These are phyloP conservation scores for Carapus acus DNA, from an alignment of 2,797 vertebrate genomes.

Conservation along the genomic window DNA sequence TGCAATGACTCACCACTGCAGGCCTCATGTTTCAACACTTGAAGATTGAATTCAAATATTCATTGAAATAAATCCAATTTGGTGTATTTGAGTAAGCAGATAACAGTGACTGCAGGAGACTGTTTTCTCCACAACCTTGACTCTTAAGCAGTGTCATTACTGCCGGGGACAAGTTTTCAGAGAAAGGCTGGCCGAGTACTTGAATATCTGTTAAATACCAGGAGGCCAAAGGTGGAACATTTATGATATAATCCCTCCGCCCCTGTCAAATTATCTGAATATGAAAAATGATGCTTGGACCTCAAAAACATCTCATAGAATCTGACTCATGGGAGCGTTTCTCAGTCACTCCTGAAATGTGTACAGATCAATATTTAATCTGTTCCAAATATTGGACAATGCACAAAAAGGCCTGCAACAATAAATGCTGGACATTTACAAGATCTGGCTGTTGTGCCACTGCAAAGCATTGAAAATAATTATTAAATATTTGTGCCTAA, in stretches of 20 bases:
- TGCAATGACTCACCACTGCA: conserved; percentile 56
- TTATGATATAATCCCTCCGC: conserved; percentile 38
- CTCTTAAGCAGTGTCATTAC: conserved; percentile 43
- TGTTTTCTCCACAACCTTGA: conserved; percentile 53
- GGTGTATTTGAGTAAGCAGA: conserved; percentile 68
- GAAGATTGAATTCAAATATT: conserved; percentile 71
- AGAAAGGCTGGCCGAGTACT: conserved; percentile 35
- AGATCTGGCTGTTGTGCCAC: conserved; percentile 48
- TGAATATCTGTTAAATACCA: conserved; percentile 21
- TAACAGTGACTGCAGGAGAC: conserved; percentile 35
- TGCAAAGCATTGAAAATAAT: conserved; percentile 50
- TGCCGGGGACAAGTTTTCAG: conserved; percentile 18
- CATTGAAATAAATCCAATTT: conserved; percentile 64
- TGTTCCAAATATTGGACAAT: conserved; percentile 68
- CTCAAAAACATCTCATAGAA: conserved; percentile 57
- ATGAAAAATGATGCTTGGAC: conserved; percentile 60
- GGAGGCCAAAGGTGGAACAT: conserved; percentile 15
- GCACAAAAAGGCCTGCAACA: conserved; percentile 61
- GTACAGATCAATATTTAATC: conserved; percentile 79
- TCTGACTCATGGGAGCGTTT: conserved; percentile 66
- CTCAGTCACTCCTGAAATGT: conserved; percentile 67
- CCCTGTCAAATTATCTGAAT: conserved; percentile 46
- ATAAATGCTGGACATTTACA: conserved; percentile 57
- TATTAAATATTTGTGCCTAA: conserved; percentile 39
- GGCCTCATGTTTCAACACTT: conserved; percentile 67